Evolutionary conservation across 2,888 invertebrate species (phyloP).

Genomic region (Rhorus exstirpatorius): DNA sequence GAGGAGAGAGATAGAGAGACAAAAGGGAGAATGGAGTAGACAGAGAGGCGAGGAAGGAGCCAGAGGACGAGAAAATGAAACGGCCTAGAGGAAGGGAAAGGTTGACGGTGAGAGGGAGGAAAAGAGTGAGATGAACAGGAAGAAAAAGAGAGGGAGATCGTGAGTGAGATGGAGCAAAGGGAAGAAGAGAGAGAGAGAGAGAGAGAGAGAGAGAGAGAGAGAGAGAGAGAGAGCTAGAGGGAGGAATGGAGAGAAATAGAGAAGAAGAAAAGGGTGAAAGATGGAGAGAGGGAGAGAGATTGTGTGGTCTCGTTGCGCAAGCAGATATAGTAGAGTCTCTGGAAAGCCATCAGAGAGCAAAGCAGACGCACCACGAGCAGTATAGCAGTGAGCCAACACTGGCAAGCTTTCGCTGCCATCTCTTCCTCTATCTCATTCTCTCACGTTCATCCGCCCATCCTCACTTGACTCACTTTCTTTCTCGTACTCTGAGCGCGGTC

Average conservation of each 20-base stretch:
- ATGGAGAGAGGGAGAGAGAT: constrained; percentile 24
- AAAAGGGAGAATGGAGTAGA: background rate
- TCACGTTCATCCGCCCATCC: constrained; percentile 6
- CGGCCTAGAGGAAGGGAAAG: constrained; percentile 3
- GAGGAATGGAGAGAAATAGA: constrained; percentile 42
- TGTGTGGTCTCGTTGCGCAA: constrained; percentile 61
- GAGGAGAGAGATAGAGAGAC: constrained; percentile 10
- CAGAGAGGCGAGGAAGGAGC: background rate
- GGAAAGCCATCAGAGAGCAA: constrained; percentile 63
- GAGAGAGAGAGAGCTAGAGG: constrained; percentile 54
- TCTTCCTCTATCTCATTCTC: constrained; percentile 17
- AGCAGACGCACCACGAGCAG: constrained; percentile 60
- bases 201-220: constrained; percentile 57
- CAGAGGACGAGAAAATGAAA: background rate
- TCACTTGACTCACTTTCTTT: background rate
- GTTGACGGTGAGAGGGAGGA: constrained; percentile 11
- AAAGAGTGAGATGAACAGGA: constrained; percentile 29
- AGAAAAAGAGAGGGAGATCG: constrained; percentile 2
- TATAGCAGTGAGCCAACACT: constrained; percentile 56
- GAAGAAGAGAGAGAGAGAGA: constrained; percentile 63
- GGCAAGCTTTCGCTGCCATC: constrained; percentile 46
- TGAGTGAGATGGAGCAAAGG: background rate
- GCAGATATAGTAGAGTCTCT: constrained; percentile 60
- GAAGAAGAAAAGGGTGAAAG: no score
- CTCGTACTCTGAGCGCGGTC: constrained; percentile 34